Evolutionary conservation across 2,113 vertebrate genomes (phyloP), one percentile per base, ranked within the genome.

Genomic region (Thamnaconus septentrionalis): DNA sequence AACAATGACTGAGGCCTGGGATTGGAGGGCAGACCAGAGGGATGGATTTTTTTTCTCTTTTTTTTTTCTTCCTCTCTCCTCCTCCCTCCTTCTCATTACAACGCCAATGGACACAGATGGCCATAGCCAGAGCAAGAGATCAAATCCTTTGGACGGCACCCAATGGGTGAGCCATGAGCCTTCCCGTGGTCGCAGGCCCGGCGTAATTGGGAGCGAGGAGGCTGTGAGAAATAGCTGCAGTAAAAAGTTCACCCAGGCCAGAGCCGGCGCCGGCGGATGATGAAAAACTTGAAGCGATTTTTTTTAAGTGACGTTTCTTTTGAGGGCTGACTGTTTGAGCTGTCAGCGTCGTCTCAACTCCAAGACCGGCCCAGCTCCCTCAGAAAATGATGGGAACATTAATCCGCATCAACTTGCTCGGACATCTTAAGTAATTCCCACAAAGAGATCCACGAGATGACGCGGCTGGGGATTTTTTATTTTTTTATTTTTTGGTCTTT

Each of bases 61-160:
- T 50, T 50, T 50, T 4, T 50, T 3, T 50, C 8, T 50, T 50
- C 18, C 18, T 31, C 18, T 31, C 18, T 31, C 44, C 47, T 7
- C 47, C 47, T 4, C 8, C 47, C 78, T 72, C 75, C 59, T 71
- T 82, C 75, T 87, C 69, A 80, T 87, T 85, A 84, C 75, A 52
- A 63, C 41, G 77, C 85, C 85, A 81, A 71, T 61, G 73, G 74
- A 79, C 79, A 78, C 87, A 88, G 87, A 86, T 87, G 86, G 86
- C 76, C 46, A 0, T 49, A 73, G 75, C 69, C 85, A 73, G 70
- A 84, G 83, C 77, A 44, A 64, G 62, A 76, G 80, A 86, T 85
- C 84, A 87, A 81, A 84, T 87, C 79, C 64, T 41, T 56, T 83
- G 83, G 84, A 86, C 63, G 42, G 79, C 84, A 81, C 82, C 87